A percentile compares a stretch with the other conserved stretches of the same genome.
phyloP scores from a whole-genome alignment of 2,113 vertebrate species.

The Cettia cetti region DNA sequence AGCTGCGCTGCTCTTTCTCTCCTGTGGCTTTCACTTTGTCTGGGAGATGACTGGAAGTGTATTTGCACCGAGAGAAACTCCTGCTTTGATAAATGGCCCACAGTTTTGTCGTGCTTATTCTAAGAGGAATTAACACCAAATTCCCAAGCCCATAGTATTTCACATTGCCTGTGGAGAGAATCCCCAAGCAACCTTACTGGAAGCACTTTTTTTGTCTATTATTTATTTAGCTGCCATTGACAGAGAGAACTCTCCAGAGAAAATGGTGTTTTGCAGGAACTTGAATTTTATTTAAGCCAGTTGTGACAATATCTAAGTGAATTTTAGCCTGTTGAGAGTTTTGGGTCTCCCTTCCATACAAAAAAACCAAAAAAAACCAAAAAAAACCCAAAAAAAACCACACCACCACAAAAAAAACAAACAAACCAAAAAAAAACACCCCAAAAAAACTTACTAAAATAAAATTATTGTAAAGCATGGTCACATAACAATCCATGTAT shows the following conservation, averaged over 20 bases:
- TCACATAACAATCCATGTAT: neutral
- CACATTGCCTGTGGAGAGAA: neutral
- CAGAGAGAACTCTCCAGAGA: neutral
- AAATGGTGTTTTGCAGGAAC: neutral
- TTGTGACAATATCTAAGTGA: neutral
- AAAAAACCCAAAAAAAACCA: no score
- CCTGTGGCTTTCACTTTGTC: neutral
- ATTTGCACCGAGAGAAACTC: neutral
- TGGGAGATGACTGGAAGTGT: neutral
- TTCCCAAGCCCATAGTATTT: constrained; percentile 40
- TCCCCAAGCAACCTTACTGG: neutral
- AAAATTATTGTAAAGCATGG: neutral
- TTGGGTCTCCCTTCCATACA: neutral
- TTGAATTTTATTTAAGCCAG: neutral
- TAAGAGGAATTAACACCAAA: constrained; percentile 32
- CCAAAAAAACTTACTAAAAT: neutral
- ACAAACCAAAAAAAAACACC: no score
- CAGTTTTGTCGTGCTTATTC: neutral
- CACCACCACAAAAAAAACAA: no score
- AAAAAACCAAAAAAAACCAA: no score
- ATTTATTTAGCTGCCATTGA: neutral
- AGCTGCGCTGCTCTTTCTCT: neutral
- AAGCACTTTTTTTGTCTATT: constrained; percentile 30
- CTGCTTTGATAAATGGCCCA: neutral
- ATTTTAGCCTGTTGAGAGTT: neutral